Base-by-base conservation (phyloP, 2,888 invertebrate species). In the Patella pellucida region DNA sequence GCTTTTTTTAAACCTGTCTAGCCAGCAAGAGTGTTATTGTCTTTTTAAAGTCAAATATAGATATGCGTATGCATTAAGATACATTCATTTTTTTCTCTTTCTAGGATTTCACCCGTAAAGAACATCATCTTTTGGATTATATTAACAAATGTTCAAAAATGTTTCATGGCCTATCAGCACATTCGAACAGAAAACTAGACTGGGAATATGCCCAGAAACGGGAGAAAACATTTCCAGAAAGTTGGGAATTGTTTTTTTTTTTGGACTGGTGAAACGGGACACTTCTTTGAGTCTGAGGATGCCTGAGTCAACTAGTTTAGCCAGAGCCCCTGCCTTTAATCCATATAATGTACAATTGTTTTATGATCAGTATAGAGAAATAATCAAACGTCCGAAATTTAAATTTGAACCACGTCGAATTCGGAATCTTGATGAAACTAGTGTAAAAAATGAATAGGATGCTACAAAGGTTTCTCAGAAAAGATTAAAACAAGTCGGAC, bases 401-500 rank as follows among this genome's bases (percentile, higher is more conserved):
- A n/a, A n/a, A 16, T 54, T 12, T n/a, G 16, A 54, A 12, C 51
- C 71, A 2, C 52, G 15, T 16, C 23, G 51, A 16, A 74, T 75
- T 56, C 72, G 19, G 19, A 72, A 75, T 27, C 52, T 75, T 14
- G 72, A 75, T 19, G 75, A 75, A 51, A 72, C 75, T 31, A 15
- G 54, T 16, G n/a, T 54, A 54, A 54, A n/a, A 54, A 75, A 72
- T 31, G 75, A 72, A 15, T 72, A 75, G 23, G 54, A 51, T 19
- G 68, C 52, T 2, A 12, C 72, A 31, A 76, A 76, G 56, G 52
- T 68, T 15, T 54, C 72, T 16, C 23, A 56, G 14, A 76, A 76
- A 54, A 69, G 76, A 14, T 23, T 23, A 56, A 79, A 79, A 73
- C 79, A 77, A 69, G 76, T 78, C 5, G 76, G 74, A 7, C 74